Percentiles rank a stretch among this genome's conserved stretches.
Conservation (phyloP, 53 echinoderm and acorn worm species). For the Apostichopus leukothele region DNA sequence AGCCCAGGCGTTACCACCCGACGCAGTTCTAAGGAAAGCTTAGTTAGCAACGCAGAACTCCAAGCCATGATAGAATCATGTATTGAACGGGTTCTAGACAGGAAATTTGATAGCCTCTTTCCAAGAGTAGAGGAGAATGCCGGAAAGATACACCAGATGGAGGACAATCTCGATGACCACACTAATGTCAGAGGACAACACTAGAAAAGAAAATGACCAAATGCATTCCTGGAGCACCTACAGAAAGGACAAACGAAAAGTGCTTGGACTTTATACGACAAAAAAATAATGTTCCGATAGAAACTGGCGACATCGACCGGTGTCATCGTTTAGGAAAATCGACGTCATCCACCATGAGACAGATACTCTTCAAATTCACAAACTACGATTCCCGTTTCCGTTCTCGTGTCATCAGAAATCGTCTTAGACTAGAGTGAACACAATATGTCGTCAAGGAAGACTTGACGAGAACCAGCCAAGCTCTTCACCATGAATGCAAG, state of each 20-base stretch:
- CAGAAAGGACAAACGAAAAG: not conserved
- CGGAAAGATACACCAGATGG: constrained; percentile 16
- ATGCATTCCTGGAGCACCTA: not conserved
- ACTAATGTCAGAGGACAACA: not conserved
- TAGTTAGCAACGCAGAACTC: constrained; percentile 16
- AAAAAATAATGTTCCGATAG: not conserved
- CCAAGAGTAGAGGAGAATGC: not conserved
- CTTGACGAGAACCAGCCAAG: not conserved
- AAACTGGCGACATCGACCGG: not conserved
- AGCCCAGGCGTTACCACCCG: not conserved
- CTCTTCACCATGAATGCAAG: not conserved
- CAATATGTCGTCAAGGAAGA: constrained; percentile 10
- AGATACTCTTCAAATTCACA: not conserved
- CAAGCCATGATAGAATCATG: not conserved
- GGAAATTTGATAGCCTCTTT: constrained; percentile 11
- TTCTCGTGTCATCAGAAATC: constrained; percentile 14
- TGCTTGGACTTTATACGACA: not conserved
- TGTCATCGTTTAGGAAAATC: constrained; percentile 5
- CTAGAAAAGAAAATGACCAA: not conserved
- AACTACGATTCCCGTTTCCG: not conserved
- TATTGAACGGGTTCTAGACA: not conserved
- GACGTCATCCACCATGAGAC: not conserved
- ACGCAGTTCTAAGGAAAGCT: constrained; percentile 1
- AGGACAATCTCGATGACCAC: constrained; percentile 6
- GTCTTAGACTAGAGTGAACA: not conserved